Conservation (phyloP, 2,888 invertebrate genomes). For the Meiosimyza decipiens region DNA sequence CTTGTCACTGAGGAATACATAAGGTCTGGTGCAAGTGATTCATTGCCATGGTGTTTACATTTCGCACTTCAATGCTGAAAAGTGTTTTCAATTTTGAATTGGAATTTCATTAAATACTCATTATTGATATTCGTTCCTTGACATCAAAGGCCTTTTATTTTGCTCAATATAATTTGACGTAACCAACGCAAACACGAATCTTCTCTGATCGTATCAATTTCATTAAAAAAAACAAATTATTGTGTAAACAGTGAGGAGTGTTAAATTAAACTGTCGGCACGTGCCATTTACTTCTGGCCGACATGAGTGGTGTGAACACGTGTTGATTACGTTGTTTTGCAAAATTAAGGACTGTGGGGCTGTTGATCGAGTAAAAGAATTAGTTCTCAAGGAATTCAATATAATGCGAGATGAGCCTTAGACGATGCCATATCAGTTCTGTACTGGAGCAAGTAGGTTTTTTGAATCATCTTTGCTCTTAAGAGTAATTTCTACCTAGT, state of each 20-base stretch:
- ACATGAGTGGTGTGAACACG: slow-evolving; percentile 25
- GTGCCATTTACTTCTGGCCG: not conserved
- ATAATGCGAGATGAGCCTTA: too few relatives aligned
- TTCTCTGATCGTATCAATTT: slow-evolving; percentile 11
- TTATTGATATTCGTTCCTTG: slow-evolving; percentile 55
- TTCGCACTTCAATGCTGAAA: slow-evolving; percentile 10
- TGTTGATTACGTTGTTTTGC: not conserved
- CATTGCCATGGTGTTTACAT: slow-evolving; percentile 5
- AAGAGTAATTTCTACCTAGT: too few relatives aligned
- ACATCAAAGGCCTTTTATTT: slow-evolving; percentile 50
- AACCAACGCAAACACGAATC: not conserved
- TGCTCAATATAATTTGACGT: too few relatives aligned
- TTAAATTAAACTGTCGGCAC: slow-evolving; percentile 20
- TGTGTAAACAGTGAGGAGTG: not conserved
- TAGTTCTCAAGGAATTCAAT: too few relatives aligned
- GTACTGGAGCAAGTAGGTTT: too few relatives aligned
- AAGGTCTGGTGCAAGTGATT: not conserved
- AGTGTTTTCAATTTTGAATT: slow-evolving; percentile 3
- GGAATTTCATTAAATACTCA: slow-evolving; percentile 60
- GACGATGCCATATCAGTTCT: too few relatives aligned
- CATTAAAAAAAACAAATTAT: slow-evolving; percentile 3
- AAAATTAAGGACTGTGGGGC: too few relatives aligned
- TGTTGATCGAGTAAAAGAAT: too few relatives aligned
- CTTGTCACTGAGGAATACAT: not conserved
- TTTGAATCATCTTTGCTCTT: too few relatives aligned